Evolutionary conservation across 1,140 invertebrate species (phyloP).

Genomic region (Ostrea edulis): DNA sequence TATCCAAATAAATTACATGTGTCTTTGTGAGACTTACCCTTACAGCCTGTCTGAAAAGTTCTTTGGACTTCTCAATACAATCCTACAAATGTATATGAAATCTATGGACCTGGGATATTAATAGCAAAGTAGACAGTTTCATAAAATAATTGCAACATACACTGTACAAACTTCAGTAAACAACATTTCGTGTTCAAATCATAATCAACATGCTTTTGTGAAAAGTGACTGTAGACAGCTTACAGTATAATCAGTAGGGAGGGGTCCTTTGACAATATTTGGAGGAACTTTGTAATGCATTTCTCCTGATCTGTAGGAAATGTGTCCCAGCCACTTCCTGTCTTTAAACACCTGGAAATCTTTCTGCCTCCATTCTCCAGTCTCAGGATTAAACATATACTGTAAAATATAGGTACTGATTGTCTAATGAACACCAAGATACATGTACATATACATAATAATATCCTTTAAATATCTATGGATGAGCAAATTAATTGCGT

Average conservation of each 20-base stretch:
- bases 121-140: background rate
- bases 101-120: background rate
- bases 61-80: conserved; percentile 87
- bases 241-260: conserved; percentile 66
- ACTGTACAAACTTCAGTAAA: background rate
- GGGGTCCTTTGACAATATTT: conserved; percentile 61
- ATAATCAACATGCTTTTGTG: background rate
- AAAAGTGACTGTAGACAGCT: conserved; percentile 3
- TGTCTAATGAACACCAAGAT: no score
- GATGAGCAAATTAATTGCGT: no score
- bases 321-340: conserved; percentile 89
- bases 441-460: no score
- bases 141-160: no score
- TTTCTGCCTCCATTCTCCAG: conserved; percentile 93
- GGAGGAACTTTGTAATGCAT: conserved; percentile 80
- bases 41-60: conserved; percentile 88
- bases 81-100: conserved; percentile 83
- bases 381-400: conserved; percentile 91
- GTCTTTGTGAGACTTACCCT: conserved; percentile 80
- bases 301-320: conserved; percentile 88
- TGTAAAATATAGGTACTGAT: conserved; percentile 74
- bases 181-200: background rate
- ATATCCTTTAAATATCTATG: no score
- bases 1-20: no score
- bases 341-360: conserved; percentile 86